phyloP scores from a whole-genome alignment of 2,797 vertebrate species.

The Borostomias antarcticus region DNA sequence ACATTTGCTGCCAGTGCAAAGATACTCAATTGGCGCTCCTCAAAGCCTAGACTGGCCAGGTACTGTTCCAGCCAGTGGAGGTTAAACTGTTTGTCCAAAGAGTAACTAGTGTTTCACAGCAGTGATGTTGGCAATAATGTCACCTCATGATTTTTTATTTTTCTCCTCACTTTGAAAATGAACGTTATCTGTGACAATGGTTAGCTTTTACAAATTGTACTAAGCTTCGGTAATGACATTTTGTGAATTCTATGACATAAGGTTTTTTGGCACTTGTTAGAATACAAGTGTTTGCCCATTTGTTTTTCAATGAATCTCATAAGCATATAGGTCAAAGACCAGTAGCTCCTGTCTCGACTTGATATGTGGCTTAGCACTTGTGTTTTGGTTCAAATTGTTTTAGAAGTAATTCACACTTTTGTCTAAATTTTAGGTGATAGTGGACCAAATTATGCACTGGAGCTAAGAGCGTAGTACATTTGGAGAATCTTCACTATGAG shows the following conservation, averaged over 20 bases:
- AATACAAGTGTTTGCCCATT: not conserved
- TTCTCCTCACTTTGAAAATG: not conserved
- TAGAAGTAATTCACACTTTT: conserved; percentile 18
- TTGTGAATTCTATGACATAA: not conserved
- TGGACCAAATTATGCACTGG: conserved; percentile 64
- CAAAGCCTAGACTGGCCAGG: conserved; percentile 9
- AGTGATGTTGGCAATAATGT: conserved; percentile 9
- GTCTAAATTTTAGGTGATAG: conserved; percentile 28
- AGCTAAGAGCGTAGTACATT: conserved; percentile 22
- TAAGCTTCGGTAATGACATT: not conserved
- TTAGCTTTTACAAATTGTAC: not conserved
- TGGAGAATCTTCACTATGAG: conserved; percentile 21
- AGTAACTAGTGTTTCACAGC: conserved; percentile 20
- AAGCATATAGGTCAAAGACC: conserved; percentile 24
- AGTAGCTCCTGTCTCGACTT: conserved; percentile 33
- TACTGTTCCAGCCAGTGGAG: conserved; percentile 1
- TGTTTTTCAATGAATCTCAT: conserved; percentile 33
- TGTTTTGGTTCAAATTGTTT: conserved; percentile 41
- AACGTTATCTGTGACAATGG: not conserved
- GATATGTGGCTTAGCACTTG: conserved; percentile 39
- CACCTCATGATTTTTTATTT: not conserved
- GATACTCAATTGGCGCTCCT: conserved; percentile 33
- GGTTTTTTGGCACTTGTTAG: not conserved
- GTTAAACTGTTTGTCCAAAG: conserved; percentile 32
- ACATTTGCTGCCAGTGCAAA: conserved; percentile 35